These are phyloP conservation scores for Drosophila dives DNA, from an alignment of 2,888 invertebrate genomes.

Conservation along the genomic window DNA sequence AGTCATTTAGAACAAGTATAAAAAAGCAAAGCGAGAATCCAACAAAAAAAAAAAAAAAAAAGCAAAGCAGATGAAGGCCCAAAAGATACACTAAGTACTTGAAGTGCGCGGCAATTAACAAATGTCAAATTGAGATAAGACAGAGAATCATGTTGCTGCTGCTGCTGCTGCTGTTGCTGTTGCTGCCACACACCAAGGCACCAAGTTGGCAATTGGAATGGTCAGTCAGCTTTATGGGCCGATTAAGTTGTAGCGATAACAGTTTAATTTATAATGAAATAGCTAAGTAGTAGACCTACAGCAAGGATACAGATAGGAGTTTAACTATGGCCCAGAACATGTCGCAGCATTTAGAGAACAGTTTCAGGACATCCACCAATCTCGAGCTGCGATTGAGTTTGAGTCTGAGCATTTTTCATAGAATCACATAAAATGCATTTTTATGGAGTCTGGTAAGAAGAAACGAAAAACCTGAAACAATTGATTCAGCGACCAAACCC, in stretches of 20 bases:
- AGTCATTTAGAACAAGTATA: slow-evolving; percentile 73
- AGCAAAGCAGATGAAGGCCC: slow-evolving; percentile 46
- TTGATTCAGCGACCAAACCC: slow-evolving; percentile 37
- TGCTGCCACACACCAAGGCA: slow-evolving; percentile 36
- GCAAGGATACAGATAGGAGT: slow-evolving; percentile 52
- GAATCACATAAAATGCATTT: slow-evolving; percentile 68
- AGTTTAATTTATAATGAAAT: slow-evolving; percentile 75
- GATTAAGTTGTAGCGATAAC: slow-evolving; percentile 79
- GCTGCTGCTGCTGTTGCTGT: slow-evolving; percentile 17
- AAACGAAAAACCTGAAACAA: slow-evolving; percentile 24
- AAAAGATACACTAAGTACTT: slow-evolving; percentile 74
- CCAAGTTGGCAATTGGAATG: slow-evolving; percentile 13
- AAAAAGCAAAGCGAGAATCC: slow-evolving; percentile 32
- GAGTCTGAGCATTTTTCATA: slow-evolving; percentile 36
- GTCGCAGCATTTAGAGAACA: slow-evolving; percentile 58
- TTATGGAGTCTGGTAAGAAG: slow-evolving; percentile 39
- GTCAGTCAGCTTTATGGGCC: slow-evolving; percentile 63
- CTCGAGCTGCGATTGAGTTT: slow-evolving; percentile 14
- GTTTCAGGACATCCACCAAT: slow-evolving; percentile 50
- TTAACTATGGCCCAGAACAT: slow-evolving; percentile 32
- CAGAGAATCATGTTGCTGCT: slow-evolving; percentile 57
- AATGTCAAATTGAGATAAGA: slow-evolving; percentile 72
- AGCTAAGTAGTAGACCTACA: slow-evolving; percentile 62
- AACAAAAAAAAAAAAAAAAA: slow-evolving; percentile 22
- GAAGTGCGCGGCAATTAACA: slow-evolving; percentile 79